Evolutionary conservation across 2,113 vertebrate genomes (phyloP).

Genomic region (Larimichthys crocea): DNA sequence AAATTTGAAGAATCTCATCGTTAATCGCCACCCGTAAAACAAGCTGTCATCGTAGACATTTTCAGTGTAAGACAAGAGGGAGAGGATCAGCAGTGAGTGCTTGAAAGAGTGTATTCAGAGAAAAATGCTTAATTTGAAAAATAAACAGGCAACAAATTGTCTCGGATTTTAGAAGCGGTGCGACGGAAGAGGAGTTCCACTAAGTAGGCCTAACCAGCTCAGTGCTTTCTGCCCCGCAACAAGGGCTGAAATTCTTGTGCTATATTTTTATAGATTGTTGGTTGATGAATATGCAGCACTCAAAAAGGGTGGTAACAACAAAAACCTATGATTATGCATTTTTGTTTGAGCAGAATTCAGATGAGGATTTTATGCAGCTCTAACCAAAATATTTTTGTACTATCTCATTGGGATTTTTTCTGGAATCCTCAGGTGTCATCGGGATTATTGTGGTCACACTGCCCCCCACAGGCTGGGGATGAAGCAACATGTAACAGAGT

Average conservation of each 20-base stretch:
- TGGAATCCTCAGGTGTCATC: not conserved
- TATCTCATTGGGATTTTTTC: not conserved
- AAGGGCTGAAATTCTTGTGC: no score
- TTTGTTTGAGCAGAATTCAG: conserved; percentile 7
- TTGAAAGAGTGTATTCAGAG: not conserved
- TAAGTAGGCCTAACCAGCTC: not conserved
- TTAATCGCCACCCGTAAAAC: not conserved
- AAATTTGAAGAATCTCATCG: conserved; percentile 14
- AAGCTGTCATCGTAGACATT: not conserved
- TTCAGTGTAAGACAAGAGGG: not conserved
- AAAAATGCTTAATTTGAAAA: conserved; percentile 7
- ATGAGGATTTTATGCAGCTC: not conserved
- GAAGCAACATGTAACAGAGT: conserved; percentile 38
- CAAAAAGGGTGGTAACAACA: conserved; percentile 4
- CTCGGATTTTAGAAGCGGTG: not conserved
- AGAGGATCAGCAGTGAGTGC: conserved; percentile 1
- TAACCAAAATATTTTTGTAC: not conserved
- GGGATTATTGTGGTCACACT: conserved; percentile 65
- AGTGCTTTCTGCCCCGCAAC: not conserved
- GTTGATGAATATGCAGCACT: not conserved
- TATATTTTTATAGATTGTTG: no score
- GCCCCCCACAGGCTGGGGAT: conserved; percentile 70
- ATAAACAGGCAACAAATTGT: not conserved
- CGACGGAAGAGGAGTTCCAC: not conserved
- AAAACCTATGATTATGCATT: not conserved